phyloP scores from a whole-genome alignment of 1,140 invertebrate species.

The Luehdorfia chinensis region DNA sequence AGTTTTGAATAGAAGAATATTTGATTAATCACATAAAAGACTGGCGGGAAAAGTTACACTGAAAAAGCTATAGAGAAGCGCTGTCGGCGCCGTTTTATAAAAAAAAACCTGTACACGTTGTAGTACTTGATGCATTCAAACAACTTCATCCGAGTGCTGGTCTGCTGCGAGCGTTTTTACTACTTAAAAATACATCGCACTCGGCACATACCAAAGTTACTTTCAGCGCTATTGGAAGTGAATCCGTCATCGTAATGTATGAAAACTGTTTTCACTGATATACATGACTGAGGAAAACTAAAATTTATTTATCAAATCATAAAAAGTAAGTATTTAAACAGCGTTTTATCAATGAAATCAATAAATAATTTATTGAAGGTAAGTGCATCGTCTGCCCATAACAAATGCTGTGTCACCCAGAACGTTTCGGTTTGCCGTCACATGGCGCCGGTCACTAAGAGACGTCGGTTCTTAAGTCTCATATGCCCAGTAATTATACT shows the following conservation, averaged over 20 bases:
- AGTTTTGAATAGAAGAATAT: conserved; percentile 4
- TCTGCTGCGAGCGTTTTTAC: conserved; percentile 11
- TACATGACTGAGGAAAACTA: too few relatives aligned
- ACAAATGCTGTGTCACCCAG: too few relatives aligned
- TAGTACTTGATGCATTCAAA: conserved; percentile 18
- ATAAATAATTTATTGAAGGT: too few relatives aligned
- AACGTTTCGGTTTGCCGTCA: too few relatives aligned
- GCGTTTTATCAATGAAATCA: too few relatives aligned
- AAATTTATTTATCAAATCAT: too few relatives aligned
- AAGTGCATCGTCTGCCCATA: too few relatives aligned
- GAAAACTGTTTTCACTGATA: too few relatives aligned
- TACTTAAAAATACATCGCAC: conserved; percentile 17
- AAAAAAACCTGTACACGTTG: conserved; percentile 15
- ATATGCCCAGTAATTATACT: too few relatives aligned
- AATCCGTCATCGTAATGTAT: conserved; percentile 1
- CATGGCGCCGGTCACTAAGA: too few relatives aligned
- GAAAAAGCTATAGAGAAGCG: conserved; percentile 9
- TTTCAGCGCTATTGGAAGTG: conserved; percentile 1
- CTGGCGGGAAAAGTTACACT: conserved; percentile 11
- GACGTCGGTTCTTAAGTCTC: too few relatives aligned
- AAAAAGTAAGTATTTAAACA: too few relatives aligned
- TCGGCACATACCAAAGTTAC: conserved; percentile 4
- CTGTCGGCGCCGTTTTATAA: conserved; percentile 4
- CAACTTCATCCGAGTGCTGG: conserved; percentile 12
- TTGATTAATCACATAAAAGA: conserved; percentile 13